phyloP scores from a whole-genome alignment of 2,113 vertebrate species.

The Callipepla squamata region DNA sequence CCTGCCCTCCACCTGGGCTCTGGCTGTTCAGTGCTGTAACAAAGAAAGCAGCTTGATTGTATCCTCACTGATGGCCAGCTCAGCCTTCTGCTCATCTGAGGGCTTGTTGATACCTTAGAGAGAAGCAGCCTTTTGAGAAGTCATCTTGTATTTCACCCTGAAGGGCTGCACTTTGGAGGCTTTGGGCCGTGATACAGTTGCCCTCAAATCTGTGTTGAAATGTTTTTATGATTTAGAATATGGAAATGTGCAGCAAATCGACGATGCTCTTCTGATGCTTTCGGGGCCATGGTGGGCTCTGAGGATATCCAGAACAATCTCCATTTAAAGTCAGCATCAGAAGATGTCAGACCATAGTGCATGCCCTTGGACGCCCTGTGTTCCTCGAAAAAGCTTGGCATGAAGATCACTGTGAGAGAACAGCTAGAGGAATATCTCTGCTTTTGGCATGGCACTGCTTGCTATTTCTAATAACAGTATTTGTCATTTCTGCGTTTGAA shows the following conservation, averaged over 20 bases:
- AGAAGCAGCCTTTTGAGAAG: accelerated
- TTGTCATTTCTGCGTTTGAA: conserved; percentile 17
- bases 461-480: conserved; percentile 25
- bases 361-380: conserved; percentile 33
- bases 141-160: not conserved
- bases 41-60: not conserved
- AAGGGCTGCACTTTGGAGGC: not conserved
- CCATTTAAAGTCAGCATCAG: not conserved
- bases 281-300: not conserved
- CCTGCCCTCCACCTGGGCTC: conserved; percentile 29
- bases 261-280: not conserved
- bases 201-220: not conserved
- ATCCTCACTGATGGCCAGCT: not conserved
- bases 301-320: not conserved
- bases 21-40: conserved; percentile 14
- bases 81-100: not conserved
- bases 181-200: not conserved
- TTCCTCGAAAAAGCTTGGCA: conserved; percentile 51
- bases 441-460: conserved; percentile 25
- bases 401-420: not conserved
- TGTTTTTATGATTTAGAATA: not conserved
- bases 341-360: conserved; percentile 1
- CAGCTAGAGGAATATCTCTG: not conserved
- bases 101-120: not conserved
- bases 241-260: not conserved